Percentiles rank a stretch among this genome's conserved stretches.
phyloP scores from a whole-genome alignment of 2,888 invertebrate species.

The Nemoura dubitans region DNA sequence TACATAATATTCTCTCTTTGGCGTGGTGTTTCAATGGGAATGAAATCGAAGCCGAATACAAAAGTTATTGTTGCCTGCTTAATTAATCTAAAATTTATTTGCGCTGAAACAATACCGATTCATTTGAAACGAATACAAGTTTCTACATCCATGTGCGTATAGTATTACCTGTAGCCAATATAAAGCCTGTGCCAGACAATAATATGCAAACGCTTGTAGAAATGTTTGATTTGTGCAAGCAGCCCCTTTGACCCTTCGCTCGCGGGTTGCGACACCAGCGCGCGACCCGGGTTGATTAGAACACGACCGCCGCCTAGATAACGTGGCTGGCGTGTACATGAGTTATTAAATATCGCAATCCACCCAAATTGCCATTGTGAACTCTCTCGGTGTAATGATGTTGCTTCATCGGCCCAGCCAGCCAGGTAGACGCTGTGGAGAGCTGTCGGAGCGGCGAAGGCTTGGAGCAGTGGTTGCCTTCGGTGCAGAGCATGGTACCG shows the following conservation, averaged over 20 bases:
- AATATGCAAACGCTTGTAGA: background rate
- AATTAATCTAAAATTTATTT: background rate
- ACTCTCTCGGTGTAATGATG: background rate
- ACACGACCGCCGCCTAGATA: conserved; percentile 21
- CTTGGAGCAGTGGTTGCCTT: too few relatives aligned
- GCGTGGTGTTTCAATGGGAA: background rate
- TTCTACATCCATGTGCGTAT: background rate
- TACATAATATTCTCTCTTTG: too few relatives aligned
- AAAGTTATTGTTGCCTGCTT: background rate
- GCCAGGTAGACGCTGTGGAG: background rate
- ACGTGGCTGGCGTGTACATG: conserved; percentile 10
- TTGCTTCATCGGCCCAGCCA: background rate
- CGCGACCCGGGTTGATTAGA: conserved; percentile 19
- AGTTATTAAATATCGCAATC: conserved; percentile 33
- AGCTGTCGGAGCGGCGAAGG: too few relatives aligned
- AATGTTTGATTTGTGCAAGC: conserved; percentile 12
- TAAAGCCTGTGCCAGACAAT: background rate
- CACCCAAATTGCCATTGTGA: conserved; percentile 40
- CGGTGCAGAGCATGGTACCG: too few relatives aligned
- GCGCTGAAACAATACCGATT: background rate
- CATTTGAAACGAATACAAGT: background rate
- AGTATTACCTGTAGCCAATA: background rate
- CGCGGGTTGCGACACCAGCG: background rate
- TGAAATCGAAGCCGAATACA: background rate
- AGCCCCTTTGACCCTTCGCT: background rate